These are phyloP conservation scores for Seriola rivoliana DNA, from an alignment of 2,113 vertebrate species.

Conservation along the genomic window DNA sequence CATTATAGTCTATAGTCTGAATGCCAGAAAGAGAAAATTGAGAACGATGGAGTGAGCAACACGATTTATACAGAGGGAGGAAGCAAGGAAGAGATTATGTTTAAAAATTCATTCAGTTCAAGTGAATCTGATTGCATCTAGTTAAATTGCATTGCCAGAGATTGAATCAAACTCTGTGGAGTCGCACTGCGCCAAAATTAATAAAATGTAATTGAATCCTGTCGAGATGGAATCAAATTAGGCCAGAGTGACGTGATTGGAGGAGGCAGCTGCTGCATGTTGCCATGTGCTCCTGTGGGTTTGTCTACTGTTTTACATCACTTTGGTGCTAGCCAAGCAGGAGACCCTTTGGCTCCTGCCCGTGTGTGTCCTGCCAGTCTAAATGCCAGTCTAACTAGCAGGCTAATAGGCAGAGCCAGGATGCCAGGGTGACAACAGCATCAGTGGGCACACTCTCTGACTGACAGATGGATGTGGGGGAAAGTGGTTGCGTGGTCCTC, in stretches of 20 bases:
- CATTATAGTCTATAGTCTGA: constrained; percentile 44
- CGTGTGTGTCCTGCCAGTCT: constrained; percentile 67
- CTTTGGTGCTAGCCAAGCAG: constrained; percentile 46
- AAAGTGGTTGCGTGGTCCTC: constrained; percentile 11
- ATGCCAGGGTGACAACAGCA: constrained; percentile 63
- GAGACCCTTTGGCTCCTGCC: constrained; percentile 66
- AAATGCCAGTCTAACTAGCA: constrained; percentile 72
- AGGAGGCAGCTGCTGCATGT: constrained; percentile 69
- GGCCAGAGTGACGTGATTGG: constrained; percentile 72
- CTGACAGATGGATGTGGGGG: constrained; percentile 56
- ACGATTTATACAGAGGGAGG: constrained; percentile 41
- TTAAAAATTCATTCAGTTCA: constrained; percentile 76
- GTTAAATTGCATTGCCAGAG: constrained; percentile 74
- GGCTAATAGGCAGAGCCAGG: constrained; percentile 68
- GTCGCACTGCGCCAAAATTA: constrained; percentile 79
- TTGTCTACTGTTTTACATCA: constrained; percentile 54
- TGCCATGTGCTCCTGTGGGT: constrained; percentile 47
- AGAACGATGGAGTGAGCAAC: constrained; percentile 16
- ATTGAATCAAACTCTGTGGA: constrained; percentile 72
- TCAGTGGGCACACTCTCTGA: constrained; percentile 44
- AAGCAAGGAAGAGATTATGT: constrained; percentile 54
- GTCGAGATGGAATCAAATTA: constrained; percentile 74
- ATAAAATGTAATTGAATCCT: constrained; percentile 80
- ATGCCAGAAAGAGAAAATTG: constrained; percentile 38
- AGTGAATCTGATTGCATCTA: constrained; percentile 74